Evolutionary conservation across 1,140 invertebrate genomes (phyloP).

Genomic region (Olivierus martensii): DNA sequence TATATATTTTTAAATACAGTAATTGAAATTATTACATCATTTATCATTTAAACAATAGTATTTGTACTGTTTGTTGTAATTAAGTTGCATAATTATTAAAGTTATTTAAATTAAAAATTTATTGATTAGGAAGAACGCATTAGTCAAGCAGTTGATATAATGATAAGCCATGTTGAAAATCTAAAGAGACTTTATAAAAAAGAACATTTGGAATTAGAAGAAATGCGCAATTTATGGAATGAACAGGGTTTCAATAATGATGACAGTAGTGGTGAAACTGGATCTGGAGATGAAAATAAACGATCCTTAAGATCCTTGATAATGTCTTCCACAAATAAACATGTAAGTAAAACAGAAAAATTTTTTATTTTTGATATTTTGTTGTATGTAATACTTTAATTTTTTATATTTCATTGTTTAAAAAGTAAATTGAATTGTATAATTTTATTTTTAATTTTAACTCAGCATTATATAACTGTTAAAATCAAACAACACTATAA

Average conservation of each 20-base stretch:
- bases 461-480: too few relatives aligned
- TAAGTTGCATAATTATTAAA: too few relatives aligned
- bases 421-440: too few relatives aligned
- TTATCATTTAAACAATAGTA: too few relatives aligned
- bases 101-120: conserved; percentile 6
- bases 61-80: too few relatives aligned
- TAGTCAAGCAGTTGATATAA: conserved; percentile 37
- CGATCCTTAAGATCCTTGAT: conserved; percentile 2
- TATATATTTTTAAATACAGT: too few relatives aligned
- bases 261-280: neutral
- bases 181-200: conserved; percentile 32
- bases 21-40: too few relatives aligned
- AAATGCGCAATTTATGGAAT: conserved; percentile 23
- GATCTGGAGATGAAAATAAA: conserved; percentile 1
- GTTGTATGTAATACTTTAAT: too few relatives aligned
- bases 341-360: conserved; percentile 6
- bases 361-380: too few relatives aligned
- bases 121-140: conserved; percentile 33
- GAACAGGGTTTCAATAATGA: conserved; percentile 7
- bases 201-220: conserved; percentile 33
- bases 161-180: conserved; percentile 39
- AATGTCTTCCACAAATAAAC: conserved; percentile 3
- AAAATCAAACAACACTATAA: too few relatives aligned
- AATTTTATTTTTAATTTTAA: too few relatives aligned
- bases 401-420: too few relatives aligned